Evolutionary conservation across 2,888 invertebrate genomes (phyloP).

Genomic region (Suillia variegata): DNA sequence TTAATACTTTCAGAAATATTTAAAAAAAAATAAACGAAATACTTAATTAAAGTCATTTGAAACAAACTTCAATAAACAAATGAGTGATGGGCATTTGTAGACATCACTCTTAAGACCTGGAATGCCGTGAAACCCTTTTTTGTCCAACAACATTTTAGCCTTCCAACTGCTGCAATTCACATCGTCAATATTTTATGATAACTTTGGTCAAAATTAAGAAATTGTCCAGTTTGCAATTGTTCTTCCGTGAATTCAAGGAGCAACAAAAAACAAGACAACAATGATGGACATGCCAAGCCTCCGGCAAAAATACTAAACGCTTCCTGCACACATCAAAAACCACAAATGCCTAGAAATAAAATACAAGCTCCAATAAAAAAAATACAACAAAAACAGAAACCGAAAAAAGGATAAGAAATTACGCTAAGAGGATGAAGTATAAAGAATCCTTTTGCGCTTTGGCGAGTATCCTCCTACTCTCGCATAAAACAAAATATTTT

Average conservation of each 20-base stretch:
- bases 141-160: too few relatives aligned
- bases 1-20: too few relatives aligned
- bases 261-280: conserved; percentile 24
- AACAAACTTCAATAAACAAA: too few relatives aligned
- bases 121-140: too few relatives aligned
- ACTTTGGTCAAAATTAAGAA: conserved; percentile 21
- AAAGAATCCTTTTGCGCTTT: conserved; percentile 41
- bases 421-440: conserved; percentile 51
- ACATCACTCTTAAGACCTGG: too few relatives aligned
- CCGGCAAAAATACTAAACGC: conserved; percentile 40
- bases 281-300: too few relatives aligned
- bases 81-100: too few relatives aligned
- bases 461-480: too few relatives aligned
- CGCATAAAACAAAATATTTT: conserved; percentile 31
- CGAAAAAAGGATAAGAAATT: conserved; percentile 36
- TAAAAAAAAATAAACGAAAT: too few relatives aligned
- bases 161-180: conserved; percentile 47
- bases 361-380: neutral
- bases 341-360: neutral
- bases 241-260: conserved; percentile 29
- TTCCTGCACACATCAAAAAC: neutral
- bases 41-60: too few relatives aligned
- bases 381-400: conserved; percentile 10
- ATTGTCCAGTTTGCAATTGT: conserved; percentile 31
- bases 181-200: conserved; percentile 39